Evolutionary conservation across 2,113 vertebrate genomes (phyloP), one percentile per base, ranked within the genome.

Genomic region (Halichoeres trimaculatus): DNA sequence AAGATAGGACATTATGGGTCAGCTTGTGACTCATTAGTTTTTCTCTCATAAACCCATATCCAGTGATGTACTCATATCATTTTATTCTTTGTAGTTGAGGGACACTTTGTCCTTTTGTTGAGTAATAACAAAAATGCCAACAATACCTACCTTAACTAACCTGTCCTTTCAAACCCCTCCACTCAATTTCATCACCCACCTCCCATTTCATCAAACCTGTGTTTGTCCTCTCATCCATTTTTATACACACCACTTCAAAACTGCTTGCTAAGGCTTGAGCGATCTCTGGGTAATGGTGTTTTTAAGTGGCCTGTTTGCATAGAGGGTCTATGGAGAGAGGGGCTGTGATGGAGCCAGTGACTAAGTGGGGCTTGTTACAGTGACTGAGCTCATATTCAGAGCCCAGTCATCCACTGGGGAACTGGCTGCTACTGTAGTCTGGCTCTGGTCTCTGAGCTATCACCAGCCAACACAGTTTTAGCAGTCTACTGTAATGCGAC

Each of bases 241-340:
- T 78, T 78, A 74, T 60, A 60, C 70, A 76, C 58, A 50, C 57
- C 80, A 83, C 85, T 90, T 83, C 59, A 85, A 34, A 86, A 65
- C 69, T 76, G 80, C 78, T 85, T 80, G 82, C 68, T 63, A 80
- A 78, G 80, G 79, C 75, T 85, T 58, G 66, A 84, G 81, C 74
- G 67, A 65, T 79, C 81, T 72, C 67, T 76, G 34, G 19, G 57
- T 86, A 90, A 88, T 88, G 79, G 81, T 86, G 83, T 85, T 87
- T 88, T 86, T 88, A 87, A 90, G 88, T 91, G 86, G 73, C 68
- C 80, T 88, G 88, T 89, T 89, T 90, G 87, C 76, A 82, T 82
- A 77, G 79, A 80, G 74, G 60, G 84, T 68, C 78, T 78, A 68
- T 61, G 70, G 84, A 83, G 75, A 85, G 81, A 73, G 78, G 74